Percentiles rank a stretch among this genome's conserved stretches.
Evolutionary conservation across 2,888 invertebrate genomes (phyloP).

Genomic region (Neoascia interrupta): DNA sequence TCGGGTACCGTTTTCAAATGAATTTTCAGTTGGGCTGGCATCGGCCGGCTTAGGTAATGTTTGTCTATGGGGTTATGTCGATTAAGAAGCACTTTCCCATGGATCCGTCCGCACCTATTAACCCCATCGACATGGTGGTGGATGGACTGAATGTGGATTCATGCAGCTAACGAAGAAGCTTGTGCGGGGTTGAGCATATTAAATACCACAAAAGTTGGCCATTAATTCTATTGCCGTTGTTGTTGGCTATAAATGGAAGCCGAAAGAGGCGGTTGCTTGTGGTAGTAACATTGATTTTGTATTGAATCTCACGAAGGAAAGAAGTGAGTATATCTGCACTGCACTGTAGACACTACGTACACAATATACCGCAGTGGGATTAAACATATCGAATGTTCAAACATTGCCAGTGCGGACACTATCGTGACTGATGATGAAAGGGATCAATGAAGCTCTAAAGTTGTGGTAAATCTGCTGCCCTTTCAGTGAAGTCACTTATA

Average conservation of each 20-base stretch:
- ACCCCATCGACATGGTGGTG: conserved; percentile 32
- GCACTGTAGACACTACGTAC: no score
- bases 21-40: conserved; percentile 56
- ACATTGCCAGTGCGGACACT: not conserved
- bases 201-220: conserved; percentile 51
- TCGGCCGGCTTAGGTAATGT: conserved; percentile 50
- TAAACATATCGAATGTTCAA: conserved; percentile 44
- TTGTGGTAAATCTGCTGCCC: not conserved
- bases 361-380: conserved; percentile 11
- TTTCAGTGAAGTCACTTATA: not conserved
- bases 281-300: conserved; percentile 37
- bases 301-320: conserved; percentile 13
- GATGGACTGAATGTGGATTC: conserved; percentile 4
- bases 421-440: not conserved
- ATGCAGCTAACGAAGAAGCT: not conserved
- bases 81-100: conserved; percentile 60
- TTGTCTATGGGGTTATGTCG: conserved; percentile 63
- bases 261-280: not conserved
- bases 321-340: not conserved
- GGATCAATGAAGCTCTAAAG: not conserved
- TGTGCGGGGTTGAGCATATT: conserved; percentile 26
- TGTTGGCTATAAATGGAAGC: not conserved
- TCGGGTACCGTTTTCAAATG: conserved; percentile 46
- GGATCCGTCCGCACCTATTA: conserved; percentile 43
- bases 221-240: conserved; percentile 23